phyloP scores from a whole-genome alignment of 2,888 invertebrate species.

The Imbricaverruca yamaguchii region DNA sequence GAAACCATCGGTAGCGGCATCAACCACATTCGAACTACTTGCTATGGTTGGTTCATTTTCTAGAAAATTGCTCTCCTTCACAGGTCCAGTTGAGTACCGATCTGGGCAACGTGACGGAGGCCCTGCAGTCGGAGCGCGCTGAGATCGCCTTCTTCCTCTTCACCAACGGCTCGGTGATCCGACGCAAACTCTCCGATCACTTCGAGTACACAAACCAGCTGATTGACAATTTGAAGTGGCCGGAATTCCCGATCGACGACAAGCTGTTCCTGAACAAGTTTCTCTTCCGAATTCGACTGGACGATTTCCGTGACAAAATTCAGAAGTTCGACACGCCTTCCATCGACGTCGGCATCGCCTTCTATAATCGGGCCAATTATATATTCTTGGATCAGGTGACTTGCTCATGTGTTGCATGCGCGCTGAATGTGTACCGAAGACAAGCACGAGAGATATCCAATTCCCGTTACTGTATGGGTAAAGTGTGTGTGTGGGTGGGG shows the following conservation, averaged over 20 bases:
- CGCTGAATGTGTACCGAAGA: no score
- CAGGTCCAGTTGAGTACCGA: slow-evolving; percentile 4
- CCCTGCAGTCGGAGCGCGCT: slow-evolving; percentile 46
- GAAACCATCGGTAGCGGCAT: no score
- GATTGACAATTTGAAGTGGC: slow-evolving; percentile 35
- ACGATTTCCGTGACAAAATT: slow-evolving; percentile 31
- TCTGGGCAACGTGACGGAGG: slow-evolving; percentile 16
- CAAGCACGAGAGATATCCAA: no score
- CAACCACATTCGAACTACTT: no score
- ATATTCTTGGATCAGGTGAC: slow-evolving; percentile 39
- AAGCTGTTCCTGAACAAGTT: slow-evolving; percentile 24
- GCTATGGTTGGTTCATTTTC: no score
- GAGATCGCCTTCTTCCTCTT: slow-evolving; percentile 38
- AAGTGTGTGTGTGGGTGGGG: no score
- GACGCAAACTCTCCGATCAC: slow-evolving; percentile 37
- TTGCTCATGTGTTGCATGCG: no score
- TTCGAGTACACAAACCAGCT: slow-evolving; percentile 42
- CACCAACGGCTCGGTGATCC: slow-evolving; percentile 31
- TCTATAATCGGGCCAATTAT: slow-evolving; percentile 40
- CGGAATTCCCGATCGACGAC: slow-evolving; percentile 4
- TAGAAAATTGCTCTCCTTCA: background rate
- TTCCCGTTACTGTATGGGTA: no score
- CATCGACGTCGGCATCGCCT: slow-evolving; percentile 36
- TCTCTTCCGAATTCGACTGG: slow-evolving; percentile 30
- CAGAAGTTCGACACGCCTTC: slow-evolving; percentile 31